Base-by-base conservation (phyloP, 2,797 vertebrate genomes). In the Lithobates pipiens region DNA sequence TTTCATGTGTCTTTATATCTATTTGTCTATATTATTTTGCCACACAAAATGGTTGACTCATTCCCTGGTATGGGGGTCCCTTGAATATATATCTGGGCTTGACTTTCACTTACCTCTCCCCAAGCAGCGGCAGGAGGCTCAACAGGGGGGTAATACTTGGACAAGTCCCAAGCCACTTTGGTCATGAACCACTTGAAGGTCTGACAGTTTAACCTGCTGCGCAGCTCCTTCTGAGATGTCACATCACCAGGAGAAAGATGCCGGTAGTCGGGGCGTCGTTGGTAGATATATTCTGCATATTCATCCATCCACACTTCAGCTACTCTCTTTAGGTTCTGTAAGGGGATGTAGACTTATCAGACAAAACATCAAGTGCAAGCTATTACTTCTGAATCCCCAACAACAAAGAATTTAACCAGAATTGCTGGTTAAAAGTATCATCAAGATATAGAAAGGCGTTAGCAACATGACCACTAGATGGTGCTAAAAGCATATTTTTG, bases 241-340 rank as follows among this genome's bases (percentile, higher is more conserved):
- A 98, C 96, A 6, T 99, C 98, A 2, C 98, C 98, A 0, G 97
- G 96, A 0, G 98, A 98, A 27, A 99, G 95, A 91, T 99, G 98
- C 29, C 98, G 95, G 93, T 99, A 99, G 91, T 99, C 98, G 0
- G 98, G 98, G 11, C 98, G 92, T 0, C 98, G 96, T 95, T 98
- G 98, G 94, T 99, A 99, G 42, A 99, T 95, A 85, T 93, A 97
- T 79, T 99, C 98, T 0, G 97, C 97, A 0, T 96, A 99, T 23
- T 99, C 97, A 0, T 99, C 98, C 98, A 99, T 99, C 98, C 98
- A 99, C 39, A 99, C 98, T 89, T 99, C 98, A 0, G 98, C 98
- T 88, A 99, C 98, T 0, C 98, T 94, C 90, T 99, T 99, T 80
- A 99, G 91, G 90, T 99, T 99, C 98, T 99, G 82, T 8, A 73